These are phyloP conservation scores for Darevskia nairensis DNA, from an alignment of 2,797 vertebrate species.

Conservation along the genomic window DNA sequence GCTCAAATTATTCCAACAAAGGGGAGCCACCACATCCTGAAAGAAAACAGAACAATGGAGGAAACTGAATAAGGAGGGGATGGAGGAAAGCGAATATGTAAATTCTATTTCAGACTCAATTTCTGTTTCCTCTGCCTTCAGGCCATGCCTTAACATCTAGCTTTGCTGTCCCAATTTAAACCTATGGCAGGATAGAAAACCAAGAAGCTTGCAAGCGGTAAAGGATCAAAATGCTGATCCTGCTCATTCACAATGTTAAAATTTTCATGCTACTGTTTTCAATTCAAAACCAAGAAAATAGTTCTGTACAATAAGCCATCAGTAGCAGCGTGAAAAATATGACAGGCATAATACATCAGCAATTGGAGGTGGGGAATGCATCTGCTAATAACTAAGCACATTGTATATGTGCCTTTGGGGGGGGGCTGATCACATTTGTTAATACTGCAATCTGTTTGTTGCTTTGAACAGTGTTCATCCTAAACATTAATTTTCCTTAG, in stretches of 20 bases:
- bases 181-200: too few relatives aligned
- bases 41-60: too few relatives aligned
- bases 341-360: neutral
- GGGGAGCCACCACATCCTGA: too few relatives aligned
- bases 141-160: too few relatives aligned
- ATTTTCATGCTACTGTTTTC: neutral
- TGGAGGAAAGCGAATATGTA: too few relatives aligned
- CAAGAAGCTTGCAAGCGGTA: neutral
- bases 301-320: neutral
- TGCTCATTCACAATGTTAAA: neutral
- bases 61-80: too few relatives aligned
- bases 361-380: neutral
- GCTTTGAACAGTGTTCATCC: neutral
- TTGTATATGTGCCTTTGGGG: neutral
- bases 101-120: too few relatives aligned
- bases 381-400: neutral
- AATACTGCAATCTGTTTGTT: neutral
- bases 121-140: too few relatives aligned
- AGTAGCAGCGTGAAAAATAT: neutral
- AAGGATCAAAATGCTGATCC: neutral
- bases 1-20: too few relatives aligned
- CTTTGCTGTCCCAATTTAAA: too few relatives aligned
- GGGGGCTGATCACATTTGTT: neutral
- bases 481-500: conserved; percentile 2
- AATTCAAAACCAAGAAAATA: neutral